Evolutionary conservation across 2,113 vertebrate species (phyloP).

Genomic region (Paraplagusia blochii): DNA sequence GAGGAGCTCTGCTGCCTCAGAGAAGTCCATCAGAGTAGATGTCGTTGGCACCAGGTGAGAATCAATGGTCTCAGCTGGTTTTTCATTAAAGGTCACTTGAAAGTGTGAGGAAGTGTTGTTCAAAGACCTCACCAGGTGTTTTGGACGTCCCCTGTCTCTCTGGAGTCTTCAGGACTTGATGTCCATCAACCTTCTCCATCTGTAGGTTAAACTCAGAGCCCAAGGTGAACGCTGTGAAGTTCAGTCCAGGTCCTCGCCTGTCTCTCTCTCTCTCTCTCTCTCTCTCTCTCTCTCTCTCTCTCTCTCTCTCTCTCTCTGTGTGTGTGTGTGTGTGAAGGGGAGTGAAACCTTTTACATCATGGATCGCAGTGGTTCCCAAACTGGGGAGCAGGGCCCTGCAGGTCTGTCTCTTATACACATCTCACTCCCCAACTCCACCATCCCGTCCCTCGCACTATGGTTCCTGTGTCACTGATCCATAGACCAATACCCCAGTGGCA

Average conservation of each 20-base stretch:
- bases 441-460: conserved; percentile 56
- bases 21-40: too few species aligned
- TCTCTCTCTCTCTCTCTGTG: neutral
- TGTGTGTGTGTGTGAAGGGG: conserved; percentile 41
- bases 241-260: conserved; percentile 27
- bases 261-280: neutral
- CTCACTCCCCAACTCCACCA: conserved; percentile 60
- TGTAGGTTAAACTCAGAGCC: neutral
- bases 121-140: too few species aligned
- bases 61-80: too few species aligned
- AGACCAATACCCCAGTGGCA: conserved; percentile 71
- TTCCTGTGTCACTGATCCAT: conserved; percentile 74
- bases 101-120: neutral
- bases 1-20: too few species aligned
- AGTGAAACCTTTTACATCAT: conserved; percentile 73
- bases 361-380: too few species aligned
- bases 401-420: too few species aligned
- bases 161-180: conserved; percentile 39
- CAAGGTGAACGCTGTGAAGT: neutral
- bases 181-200: conserved; percentile 37
- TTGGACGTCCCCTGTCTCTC: conserved; percentile 45
- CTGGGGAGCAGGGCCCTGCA: too few species aligned
- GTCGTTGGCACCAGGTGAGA: too few species aligned
- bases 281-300: neutral
- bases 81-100: neutral